phyloP scores from a whole-genome alignment of 2,113 vertebrate species.

The Phaethornis superciliosus region DNA sequence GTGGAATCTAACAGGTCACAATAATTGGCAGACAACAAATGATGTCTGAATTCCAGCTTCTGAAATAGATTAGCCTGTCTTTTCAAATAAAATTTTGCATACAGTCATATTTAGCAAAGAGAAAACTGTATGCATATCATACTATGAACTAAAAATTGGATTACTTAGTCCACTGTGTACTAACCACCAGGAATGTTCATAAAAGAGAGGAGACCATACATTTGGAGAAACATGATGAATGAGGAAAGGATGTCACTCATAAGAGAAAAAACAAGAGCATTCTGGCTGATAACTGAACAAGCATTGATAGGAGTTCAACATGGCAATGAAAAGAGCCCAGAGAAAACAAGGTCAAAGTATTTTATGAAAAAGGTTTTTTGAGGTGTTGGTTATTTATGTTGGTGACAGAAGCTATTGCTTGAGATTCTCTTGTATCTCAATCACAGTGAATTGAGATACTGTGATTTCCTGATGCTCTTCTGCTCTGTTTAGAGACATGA shows the following conservation, averaged over 20 bases:
- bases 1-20: constrained; percentile 10
- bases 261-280: background rate
- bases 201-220: background rate
- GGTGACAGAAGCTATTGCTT: background rate
- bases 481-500: background rate
- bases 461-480: background rate
- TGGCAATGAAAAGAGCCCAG: background rate
- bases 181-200: background rate
- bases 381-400: background rate
- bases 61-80: background rate
- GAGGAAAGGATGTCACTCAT: background rate
- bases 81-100: background rate
- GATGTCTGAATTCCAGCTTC: background rate
- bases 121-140: background rate
- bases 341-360: background rate
- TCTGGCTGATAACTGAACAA: background rate
- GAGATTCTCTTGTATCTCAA: background rate
- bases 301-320: background rate
- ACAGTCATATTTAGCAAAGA: background rate
- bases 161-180: background rate
- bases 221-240: background rate
- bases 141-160: background rate
- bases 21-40: background rate
- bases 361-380: background rate
- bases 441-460: background rate